These are phyloP conservation scores for Rhynchonycteris naso DNA, from an alignment of 2,797 vertebrate genomes.

Conservation along the genomic window DNA sequence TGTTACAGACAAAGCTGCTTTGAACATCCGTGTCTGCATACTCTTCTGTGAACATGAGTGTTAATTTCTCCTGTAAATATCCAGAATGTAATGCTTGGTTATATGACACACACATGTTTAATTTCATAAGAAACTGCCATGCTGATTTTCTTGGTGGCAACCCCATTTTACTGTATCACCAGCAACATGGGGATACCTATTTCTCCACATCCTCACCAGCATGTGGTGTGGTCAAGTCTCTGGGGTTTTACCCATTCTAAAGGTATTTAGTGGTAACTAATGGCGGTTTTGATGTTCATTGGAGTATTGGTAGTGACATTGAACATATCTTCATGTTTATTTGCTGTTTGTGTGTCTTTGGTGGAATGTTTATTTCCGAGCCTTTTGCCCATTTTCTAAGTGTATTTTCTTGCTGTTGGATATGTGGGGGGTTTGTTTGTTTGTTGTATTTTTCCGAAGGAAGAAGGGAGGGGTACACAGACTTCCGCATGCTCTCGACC, in stretches of 20 bases:
- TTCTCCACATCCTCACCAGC: not conserved
- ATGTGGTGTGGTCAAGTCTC: too few species aligned
- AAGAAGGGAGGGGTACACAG: too few species aligned
- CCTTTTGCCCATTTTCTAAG: not conserved
- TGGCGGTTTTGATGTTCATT: not conserved
- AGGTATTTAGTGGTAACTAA: not conserved
- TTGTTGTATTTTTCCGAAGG: too few species aligned
- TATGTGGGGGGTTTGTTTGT: too few species aligned
- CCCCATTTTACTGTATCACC: too few species aligned
- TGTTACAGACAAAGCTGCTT: not conserved
- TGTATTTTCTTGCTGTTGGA: not conserved
- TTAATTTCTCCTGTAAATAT: not conserved
- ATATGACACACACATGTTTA: not conserved
- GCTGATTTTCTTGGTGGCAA: too few species aligned
- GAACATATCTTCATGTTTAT: not conserved
- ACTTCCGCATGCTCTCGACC: too few species aligned
- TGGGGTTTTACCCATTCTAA: not conserved
- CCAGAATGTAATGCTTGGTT: too few species aligned
- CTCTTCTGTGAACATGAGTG: not conserved
- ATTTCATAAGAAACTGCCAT: not conserved
- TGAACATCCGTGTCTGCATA: too few species aligned
- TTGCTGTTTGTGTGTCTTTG: not conserved
- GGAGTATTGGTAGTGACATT: not conserved
- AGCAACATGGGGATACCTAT: not conserved
- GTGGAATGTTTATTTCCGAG: not conserved